Percentiles rank a stretch among this genome's conserved stretches.
These are phyloP conservation scores for Apeira syringaria DNA, from an alignment of 2,888 invertebrate genomes.

Conservation along the genomic window DNA sequence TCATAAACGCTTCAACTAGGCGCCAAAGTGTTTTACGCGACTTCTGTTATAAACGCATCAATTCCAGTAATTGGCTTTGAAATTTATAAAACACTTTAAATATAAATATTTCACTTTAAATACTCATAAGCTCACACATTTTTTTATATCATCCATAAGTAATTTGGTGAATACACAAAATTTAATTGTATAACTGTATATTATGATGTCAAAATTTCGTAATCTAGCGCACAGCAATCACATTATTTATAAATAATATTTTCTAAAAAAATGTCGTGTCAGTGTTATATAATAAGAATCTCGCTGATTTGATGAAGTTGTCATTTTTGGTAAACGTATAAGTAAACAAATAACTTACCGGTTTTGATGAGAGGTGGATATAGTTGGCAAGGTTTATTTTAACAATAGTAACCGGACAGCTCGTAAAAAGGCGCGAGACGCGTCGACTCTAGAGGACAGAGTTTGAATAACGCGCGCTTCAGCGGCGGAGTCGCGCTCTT, in stretches of 20 bases:
- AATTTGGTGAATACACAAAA: too few relatives aligned
- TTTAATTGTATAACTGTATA: too few relatives aligned
- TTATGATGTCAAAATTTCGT: too few relatives aligned
- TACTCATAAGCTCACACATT: too few relatives aligned
- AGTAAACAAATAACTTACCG: constrained; percentile 54
- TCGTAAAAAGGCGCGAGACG: constrained; percentile 35
- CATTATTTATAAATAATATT: too few relatives aligned
- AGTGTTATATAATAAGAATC: constrained; percentile 54
- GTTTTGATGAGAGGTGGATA: constrained; percentile 45
- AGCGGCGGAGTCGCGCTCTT: constrained; percentile 1
- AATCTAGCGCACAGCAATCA: constrained; percentile 12
- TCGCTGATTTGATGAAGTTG: constrained; percentile 41
- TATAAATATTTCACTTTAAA: neutral
- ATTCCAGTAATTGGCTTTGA: constrained; percentile 17
- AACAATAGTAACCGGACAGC: neutral
- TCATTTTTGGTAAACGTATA: constrained; percentile 14
- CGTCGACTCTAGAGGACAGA: constrained; percentile 34
- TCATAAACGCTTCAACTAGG: constrained; percentile 39
- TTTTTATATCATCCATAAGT: too few relatives aligned
- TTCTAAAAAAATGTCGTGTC: too few relatives aligned
- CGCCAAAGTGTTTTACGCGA: constrained; percentile 45
- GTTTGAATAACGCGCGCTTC: constrained; percentile 33
- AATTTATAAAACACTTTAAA: constrained; percentile 1
- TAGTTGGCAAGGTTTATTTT: constrained; percentile 48
- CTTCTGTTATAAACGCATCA: constrained; percentile 35